Conservation (phyloP, 2,888 invertebrate species). For the Standfussiana lucernea region DNA sequence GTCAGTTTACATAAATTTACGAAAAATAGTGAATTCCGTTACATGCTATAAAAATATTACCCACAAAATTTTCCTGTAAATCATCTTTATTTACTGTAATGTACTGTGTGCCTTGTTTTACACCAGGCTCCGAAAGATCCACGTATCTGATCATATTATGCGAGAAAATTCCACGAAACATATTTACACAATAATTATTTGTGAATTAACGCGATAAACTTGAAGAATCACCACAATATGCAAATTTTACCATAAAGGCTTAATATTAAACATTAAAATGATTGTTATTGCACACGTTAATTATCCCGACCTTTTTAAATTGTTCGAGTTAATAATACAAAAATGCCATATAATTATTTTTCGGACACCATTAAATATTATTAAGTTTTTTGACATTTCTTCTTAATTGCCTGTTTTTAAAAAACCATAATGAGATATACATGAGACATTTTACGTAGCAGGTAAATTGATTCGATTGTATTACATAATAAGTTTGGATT, state of each 20-base stretch:
- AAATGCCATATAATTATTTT: conserved; percentile 82
- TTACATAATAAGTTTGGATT: conserved; percentile 62
- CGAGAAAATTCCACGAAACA: conserved; percentile 68
- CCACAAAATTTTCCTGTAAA: conserved; percentile 15
- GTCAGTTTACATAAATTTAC: not conserved
- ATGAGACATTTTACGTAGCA: conserved; percentile 69
- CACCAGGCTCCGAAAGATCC: conserved; percentile 51
- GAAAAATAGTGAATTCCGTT: not conserved
- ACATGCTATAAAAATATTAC: not conserved
- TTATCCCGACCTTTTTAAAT: conserved; percentile 86
- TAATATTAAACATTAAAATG: conserved; percentile 79
- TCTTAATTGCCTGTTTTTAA: conserved; percentile 73
- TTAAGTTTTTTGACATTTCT: conserved; percentile 76
- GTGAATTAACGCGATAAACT: conserved; percentile 77
- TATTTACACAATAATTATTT: conserved; percentile 75
- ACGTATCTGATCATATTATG: conserved; percentile 65
- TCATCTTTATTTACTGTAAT: conserved; percentile 55
- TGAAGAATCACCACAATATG: conserved; percentile 77
- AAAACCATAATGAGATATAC: conserved; percentile 72
- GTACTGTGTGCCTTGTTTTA: conserved; percentile 57
- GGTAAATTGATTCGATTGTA: conserved; percentile 64
- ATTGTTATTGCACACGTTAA: conserved; percentile 86
- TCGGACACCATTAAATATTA: conserved; percentile 78
- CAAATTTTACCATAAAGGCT: conserved; percentile 80
- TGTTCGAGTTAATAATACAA: conserved; percentile 80